Conservation (phyloP, 1,140 invertebrate species). For the Lepidurus apus region DNA sequence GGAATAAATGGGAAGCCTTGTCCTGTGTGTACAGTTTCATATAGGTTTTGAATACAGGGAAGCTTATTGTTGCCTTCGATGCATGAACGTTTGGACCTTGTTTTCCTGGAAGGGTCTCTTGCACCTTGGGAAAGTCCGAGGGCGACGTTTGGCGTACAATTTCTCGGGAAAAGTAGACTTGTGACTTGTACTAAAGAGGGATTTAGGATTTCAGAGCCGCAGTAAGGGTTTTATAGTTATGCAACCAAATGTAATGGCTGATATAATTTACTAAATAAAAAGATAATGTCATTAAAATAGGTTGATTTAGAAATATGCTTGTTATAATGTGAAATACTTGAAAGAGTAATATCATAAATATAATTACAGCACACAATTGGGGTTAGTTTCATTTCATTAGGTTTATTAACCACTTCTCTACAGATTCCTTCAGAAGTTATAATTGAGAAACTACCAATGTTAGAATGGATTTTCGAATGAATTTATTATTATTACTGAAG, state of each 20-base stretch:
- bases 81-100: not conserved
- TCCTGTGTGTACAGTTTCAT: not conserved
- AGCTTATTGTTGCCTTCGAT: not conserved
- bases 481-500: not conserved
- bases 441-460: not conserved
- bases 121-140: not conserved
- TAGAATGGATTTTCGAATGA: too few species aligned
- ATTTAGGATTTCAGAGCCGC: not conserved
- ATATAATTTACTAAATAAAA: too few species aligned
- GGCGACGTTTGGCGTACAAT: not conserved
- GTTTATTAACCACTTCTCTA: not conserved
- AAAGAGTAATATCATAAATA: too few species aligned
- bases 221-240: too few species aligned
- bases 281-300: too few species aligned
- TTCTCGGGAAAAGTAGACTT: too few species aligned
- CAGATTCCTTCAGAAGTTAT: not conserved
- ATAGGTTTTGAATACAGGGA: not conserved
- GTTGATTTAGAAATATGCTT: too few species aligned
- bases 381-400: not conserved
- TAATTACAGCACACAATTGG: not conserved
- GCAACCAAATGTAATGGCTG: too few species aligned
- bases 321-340: too few species aligned
- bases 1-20: not conserved
- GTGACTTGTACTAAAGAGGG: not conserved
- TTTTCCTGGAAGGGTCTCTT: not conserved